Conservation (phyloP, 2,888 invertebrate genomes). For the Pseudococcus viburni region DNA sequence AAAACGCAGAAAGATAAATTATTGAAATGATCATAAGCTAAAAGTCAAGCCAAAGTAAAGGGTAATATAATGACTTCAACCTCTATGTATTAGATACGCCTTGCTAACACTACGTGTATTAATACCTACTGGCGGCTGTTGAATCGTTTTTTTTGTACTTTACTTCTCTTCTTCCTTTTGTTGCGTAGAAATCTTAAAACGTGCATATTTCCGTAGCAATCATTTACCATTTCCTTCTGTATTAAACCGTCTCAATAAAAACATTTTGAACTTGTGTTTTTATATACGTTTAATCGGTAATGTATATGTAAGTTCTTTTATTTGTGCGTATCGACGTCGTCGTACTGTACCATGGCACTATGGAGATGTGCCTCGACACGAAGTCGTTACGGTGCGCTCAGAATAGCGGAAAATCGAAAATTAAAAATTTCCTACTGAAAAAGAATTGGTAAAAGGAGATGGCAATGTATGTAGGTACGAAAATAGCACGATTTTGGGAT, state of each 20-base stretch:
- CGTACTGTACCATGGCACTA: background rate
- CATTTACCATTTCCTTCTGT: conserved; percentile 61
- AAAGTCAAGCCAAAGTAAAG: conserved; percentile 47
- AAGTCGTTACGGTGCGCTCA: conserved; percentile 32
- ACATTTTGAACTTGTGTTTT: conserved; percentile 37
- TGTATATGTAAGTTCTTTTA: conserved; percentile 38
- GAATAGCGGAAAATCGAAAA: conserved; percentile 11
- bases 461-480: conserved; percentile 4
- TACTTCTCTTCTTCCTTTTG: conserved; percentile 30
- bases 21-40: conserved; percentile 55
- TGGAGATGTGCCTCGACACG: background rate
- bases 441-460: background rate
- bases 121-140: conserved; percentile 5
- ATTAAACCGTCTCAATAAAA: conserved; percentile 51
- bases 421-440: conserved; percentile 14
- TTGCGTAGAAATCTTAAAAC: conserved; percentile 58
- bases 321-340: conserved; percentile 38
- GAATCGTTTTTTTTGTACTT: background rate
- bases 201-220: conserved; percentile 61
- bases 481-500: background rate
- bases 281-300: conserved; percentile 42
- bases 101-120: conserved; percentile 45
- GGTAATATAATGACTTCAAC: conserved; percentile 58
- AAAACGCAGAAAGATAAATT: conserved; percentile 51
- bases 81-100: conserved; percentile 55